A percentile compares a stretch with the other conserved stretches of the same genome.
Conservation (phyloP, 1,140 invertebrate genomes). For the Lycorma delicatula region DNA sequence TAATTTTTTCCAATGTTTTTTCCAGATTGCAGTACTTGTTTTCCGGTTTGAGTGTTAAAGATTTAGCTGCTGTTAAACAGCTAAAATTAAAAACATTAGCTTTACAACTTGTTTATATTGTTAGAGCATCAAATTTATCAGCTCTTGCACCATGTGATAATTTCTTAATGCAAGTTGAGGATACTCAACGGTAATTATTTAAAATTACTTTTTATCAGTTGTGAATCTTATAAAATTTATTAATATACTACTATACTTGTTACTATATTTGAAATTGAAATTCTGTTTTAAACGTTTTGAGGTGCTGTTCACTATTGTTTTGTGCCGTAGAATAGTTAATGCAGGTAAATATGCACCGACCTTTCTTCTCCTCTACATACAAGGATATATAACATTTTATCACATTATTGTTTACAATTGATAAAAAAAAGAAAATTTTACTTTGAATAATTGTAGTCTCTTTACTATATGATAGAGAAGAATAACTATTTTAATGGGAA, state of each 20-base stretch:
- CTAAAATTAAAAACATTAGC: conserved; percentile 75
- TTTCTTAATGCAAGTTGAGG: conserved; percentile 51
- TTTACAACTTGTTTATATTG: conserved; percentile 69
- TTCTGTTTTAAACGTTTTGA: not conserved
- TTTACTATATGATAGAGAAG: too few relatives aligned
- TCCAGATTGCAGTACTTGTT: conserved; percentile 71
- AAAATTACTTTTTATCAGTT: conserved; percentile 18
- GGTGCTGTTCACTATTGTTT: too few relatives aligned
- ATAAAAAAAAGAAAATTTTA: too few relatives aligned
- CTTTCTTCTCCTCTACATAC: too few relatives aligned
- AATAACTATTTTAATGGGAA: too few relatives aligned
- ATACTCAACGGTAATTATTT: conserved; percentile 43
- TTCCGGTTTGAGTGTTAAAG: conserved; percentile 62
- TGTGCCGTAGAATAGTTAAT: too few relatives aligned
- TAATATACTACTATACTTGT: not conserved
- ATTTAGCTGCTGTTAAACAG: conserved; percentile 70
- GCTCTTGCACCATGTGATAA: conserved; percentile 52
- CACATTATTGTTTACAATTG: too few relatives aligned
- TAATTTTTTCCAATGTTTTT: too few relatives aligned
- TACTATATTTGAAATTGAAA: not conserved
- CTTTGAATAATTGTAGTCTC: too few relatives aligned
- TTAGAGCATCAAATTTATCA: conserved; percentile 50
- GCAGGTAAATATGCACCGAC: too few relatives aligned
- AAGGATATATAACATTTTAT: too few relatives aligned
- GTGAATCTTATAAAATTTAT: not conserved